These are phyloP conservation scores for Platycheirus albimanus DNA, from an alignment of 2,888 invertebrate species.

Conservation along the genomic window DNA sequence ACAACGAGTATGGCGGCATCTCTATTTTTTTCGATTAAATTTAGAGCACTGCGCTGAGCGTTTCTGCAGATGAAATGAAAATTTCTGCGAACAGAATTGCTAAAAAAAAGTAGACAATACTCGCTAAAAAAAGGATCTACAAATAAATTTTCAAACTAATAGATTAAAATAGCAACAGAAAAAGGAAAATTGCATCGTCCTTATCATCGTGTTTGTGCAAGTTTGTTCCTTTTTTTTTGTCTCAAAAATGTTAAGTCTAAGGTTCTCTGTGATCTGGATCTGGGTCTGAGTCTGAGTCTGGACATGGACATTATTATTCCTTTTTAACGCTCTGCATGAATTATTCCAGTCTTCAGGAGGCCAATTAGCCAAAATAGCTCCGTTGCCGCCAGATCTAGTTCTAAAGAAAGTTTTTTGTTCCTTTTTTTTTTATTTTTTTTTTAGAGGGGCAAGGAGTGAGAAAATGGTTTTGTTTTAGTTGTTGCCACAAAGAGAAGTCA, in stretches of 20 bases:
- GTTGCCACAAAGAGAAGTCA: conserved; percentile 55
- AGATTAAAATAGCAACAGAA: conserved; percentile 40
- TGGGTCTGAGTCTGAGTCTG: too few relatives aligned
- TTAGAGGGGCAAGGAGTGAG: neutral
- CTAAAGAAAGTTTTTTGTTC: conserved; percentile 39
- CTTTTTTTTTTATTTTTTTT: conserved; percentile 5
- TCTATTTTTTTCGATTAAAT: conserved; percentile 23
- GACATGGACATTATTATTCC: conserved; percentile 60
- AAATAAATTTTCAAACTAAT: conserved; percentile 36
- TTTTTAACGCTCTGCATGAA: conserved; percentile 65
- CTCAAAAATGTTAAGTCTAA: conserved; percentile 9
- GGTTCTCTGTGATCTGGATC: too few relatives aligned
- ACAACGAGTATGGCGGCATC: too few relatives aligned
- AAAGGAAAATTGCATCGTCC: conserved; percentile 5
- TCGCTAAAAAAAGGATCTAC: conserved; percentile 20
- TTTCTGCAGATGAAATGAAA: conserved; percentile 46
- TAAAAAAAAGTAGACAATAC: neutral
- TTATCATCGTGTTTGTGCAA: neutral
- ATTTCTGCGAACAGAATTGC: conserved; percentile 5
- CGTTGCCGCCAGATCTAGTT: conserved; percentile 47
- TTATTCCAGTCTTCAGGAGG: conserved; percentile 69
- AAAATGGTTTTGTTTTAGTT: conserved; percentile 60
- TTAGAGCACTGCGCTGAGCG: conserved; percentile 43
- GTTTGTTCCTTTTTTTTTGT: neutral
- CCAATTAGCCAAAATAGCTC: conserved; percentile 72